phyloP scores from a whole-genome alignment of 1,140 invertebrate species.

The Brachionus koreanus region DNA sequence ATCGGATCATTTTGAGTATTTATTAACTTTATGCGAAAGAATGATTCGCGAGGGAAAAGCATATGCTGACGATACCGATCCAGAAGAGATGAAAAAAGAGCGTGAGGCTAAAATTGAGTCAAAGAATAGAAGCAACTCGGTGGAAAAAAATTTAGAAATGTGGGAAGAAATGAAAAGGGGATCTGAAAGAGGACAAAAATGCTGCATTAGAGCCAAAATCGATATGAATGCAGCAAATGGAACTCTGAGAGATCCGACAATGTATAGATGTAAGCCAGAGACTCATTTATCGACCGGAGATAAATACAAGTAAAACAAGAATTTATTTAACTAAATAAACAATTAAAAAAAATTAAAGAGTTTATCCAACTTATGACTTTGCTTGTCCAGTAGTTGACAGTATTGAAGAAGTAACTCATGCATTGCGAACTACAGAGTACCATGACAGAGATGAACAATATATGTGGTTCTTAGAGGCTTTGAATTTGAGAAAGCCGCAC shows the following conservation, averaged over 20 bases:
- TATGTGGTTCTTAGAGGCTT: conserved; percentile 70
- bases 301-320: conserved; percentile 79
- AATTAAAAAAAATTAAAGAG: conserved; percentile 64
- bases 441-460: conserved; percentile 96
- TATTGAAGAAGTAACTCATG: conserved; percentile 93
- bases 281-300: conserved; percentile 82
- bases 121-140: conserved; percentile 75
- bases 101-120: conserved; percentile 83
- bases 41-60: conserved; percentile 82
- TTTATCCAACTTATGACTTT: conserved; percentile 99
- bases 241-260: conserved; percentile 96
- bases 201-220: conserved; percentile 92
- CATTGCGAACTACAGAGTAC: conserved; percentile 94
- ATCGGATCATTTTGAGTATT: conserved; percentile 90
- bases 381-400: conserved; percentile 98
- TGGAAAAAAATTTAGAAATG: conserved; percentile 77
- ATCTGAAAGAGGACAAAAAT: conserved; percentile 71
- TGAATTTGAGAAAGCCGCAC: conserved; percentile 76
- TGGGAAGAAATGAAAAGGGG: conserved; percentile 95
- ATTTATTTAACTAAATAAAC: neutral
- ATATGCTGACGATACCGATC: conserved; percentile 92
- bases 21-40: conserved; percentile 81
- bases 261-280: conserved; percentile 96
- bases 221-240: conserved; percentile 94
- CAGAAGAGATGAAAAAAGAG: conserved; percentile 88